Percentiles rank a stretch among this genome's conserved stretches.
Conservation (phyloP, 2,113 vertebrate species). For the Donacobius atricapilla region DNA sequence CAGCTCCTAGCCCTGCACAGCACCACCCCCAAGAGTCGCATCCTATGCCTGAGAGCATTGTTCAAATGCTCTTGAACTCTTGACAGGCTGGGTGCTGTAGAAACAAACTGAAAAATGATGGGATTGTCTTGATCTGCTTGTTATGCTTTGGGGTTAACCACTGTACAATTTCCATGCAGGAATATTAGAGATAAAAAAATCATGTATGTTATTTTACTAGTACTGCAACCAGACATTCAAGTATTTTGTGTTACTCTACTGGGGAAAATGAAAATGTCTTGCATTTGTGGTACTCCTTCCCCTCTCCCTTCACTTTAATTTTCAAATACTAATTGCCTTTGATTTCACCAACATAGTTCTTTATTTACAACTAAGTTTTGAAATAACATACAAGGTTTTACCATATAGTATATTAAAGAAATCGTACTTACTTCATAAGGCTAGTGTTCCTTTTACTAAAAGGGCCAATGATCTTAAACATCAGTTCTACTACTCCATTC, state of each 20-base stretch:
- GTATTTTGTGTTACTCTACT: neutral
- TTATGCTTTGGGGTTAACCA: neutral
- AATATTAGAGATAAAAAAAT: neutral
- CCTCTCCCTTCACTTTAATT: neutral
- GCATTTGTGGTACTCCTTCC: neutral
- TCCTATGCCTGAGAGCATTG: too few relatives aligned
- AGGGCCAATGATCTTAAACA: slow-evolving; percentile 91
- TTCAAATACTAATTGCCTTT: neutral
- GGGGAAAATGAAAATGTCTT: neutral
- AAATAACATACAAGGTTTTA: neutral
- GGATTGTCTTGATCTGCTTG: neutral
- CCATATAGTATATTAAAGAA: neutral
- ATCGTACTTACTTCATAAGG: slow-evolving; percentile 87
- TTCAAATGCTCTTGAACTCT: neutral
- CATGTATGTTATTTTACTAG: neutral
- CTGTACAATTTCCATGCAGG: neutral
- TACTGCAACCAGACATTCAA: neutral
- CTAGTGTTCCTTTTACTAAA: slow-evolving; percentile 93
- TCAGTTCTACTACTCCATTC: slow-evolving; percentile 88
- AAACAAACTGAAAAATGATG: neutral
- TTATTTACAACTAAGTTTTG: neutral
- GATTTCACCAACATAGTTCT: neutral
- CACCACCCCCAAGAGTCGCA: neutral
- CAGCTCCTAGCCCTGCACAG: neutral
- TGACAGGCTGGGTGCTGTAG: neutral